phyloP scores from a whole-genome alignment of 2,797 vertebrate species.

The Sphenopsis melanotis region DNA sequence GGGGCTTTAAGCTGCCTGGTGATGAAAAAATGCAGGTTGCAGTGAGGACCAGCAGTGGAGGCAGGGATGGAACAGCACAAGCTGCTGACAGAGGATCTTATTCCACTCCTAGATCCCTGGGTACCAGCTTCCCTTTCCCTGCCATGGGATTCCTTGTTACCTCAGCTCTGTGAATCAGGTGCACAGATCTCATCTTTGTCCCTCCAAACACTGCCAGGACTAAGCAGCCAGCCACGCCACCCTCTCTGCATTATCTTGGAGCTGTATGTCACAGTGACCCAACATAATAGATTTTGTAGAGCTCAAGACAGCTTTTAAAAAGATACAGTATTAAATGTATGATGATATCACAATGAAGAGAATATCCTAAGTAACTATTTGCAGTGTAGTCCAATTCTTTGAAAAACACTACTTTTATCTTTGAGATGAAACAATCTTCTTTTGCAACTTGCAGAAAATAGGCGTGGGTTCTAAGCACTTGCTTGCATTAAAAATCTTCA shows the following conservation, averaged over 20 bases:
- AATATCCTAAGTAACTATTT: background rate
- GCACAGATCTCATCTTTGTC: background rate
- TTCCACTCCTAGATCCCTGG: background rate
- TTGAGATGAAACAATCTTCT: background rate
- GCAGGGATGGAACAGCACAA: background rate
- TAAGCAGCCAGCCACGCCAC: background rate
- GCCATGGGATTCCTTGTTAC: background rate
- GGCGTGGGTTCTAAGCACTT: background rate
- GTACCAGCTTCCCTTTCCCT: background rate
- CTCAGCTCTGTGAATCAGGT: background rate
- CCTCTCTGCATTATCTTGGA: background rate
- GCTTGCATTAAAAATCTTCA: background rate
- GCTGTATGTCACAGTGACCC: background rate
- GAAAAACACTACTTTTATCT: background rate
- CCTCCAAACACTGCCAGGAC: background rate
- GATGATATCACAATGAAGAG: background rate
- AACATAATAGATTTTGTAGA: background rate
- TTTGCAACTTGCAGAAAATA: background rate
- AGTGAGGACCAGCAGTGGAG: background rate
- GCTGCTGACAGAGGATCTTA: background rate
- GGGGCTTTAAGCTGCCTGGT: background rate
- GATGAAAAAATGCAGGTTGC: background rate
- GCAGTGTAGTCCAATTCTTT: background rate
- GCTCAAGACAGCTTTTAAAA: background rate
- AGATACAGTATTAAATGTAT: background rate